A percentile compares a stretch with the other conserved stretches of the same genome.
These are phyloP conservation scores for Heliconius nattereri DNA, from an alignment of 1,140 invertebrate genomes.

Conservation along the genomic window DNA sequence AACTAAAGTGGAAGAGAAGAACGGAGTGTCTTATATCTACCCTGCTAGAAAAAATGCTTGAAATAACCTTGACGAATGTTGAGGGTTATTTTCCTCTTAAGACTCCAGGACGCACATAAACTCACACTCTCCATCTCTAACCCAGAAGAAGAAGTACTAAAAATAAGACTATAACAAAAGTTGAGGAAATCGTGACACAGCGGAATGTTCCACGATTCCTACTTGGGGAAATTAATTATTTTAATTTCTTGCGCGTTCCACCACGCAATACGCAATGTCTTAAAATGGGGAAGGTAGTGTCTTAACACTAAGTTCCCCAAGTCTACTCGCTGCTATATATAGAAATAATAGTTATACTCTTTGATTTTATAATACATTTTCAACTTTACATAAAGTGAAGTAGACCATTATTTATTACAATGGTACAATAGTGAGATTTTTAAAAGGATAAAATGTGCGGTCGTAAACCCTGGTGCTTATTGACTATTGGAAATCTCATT, in stretches of 20 bases:
- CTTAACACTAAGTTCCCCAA: not conserved
- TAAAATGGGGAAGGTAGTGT: not conserved
- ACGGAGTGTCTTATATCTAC: too few species aligned
- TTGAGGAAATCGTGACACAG: too few species aligned
- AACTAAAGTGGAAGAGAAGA: too few species aligned
- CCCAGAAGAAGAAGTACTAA: too few species aligned
- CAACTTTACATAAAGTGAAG: not conserved
- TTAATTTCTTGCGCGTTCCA: not conserved
- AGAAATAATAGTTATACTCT: not conserved
- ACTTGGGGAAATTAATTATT: not conserved
- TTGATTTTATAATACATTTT: not conserved
- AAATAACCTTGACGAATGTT: too few species aligned
- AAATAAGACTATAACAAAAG: too few species aligned
- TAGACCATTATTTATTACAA: not conserved
- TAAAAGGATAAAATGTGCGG: not conserved
- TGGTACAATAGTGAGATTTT: not conserved
- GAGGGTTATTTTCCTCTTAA: too few species aligned
- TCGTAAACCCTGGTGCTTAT: not conserved
- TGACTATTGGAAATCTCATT: not conserved
- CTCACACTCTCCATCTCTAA: too few species aligned
- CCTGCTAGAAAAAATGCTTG: too few species aligned
- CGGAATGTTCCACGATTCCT: not conserved
- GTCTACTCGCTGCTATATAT: not conserved
- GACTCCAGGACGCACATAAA: too few species aligned
- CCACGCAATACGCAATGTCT: too few species aligned